Evolutionary conservation across 1,140 invertebrate genomes (phyloP), one percentile per base, ranked within the genome.

Genomic region (Eriocheir sinensis): DNA sequence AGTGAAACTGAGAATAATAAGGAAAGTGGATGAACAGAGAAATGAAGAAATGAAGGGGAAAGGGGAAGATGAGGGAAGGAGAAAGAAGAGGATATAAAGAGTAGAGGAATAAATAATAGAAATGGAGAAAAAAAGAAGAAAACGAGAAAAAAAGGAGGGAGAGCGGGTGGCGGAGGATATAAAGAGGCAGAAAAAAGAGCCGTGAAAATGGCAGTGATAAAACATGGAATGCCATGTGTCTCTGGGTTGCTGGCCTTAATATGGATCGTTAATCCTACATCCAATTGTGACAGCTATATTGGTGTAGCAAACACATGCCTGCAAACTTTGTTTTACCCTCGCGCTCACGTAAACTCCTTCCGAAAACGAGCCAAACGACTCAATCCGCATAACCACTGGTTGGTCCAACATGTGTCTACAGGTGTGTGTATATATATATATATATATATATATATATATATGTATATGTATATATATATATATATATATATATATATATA

Each of bases 391-490:
- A 72, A 72, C 27, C 27, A 27, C 27, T 72, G 27, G 9, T 12
- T 72, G 9, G 53, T 32, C 6, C 6, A 21, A 6, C 17, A 38
- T 89, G 17, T 44, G n/a, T 89, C 15, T 44, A 38, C 15, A n/a
- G 40, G n/a, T 1, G n/a, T n/a, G n/a, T n/a, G n/a, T n/a, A n/a
- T n/a, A n/a, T n/a, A n/a, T n/a, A n/a, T n/a, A n/a, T n/a, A n/a
- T 44, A 6, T 89, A 21, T 0, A 38, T 89, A 2, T 0, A 38
- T 89, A 44, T 89, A 44, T 44, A 44, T 89, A 89, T 30, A 89
- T 89, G 15, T 30, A 89, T 89, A 89, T 44, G 30, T 89, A 89
- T 30, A 89, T 89, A 89, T 44, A 89, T 48, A 89, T 44, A 89
- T 89, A 89, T 44, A 48, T 3, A 89, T 38, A 89, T 44, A 44